Percentiles rank a stretch among this genome's conserved stretches.
Conservation (phyloP, 2,797 vertebrate genomes). For the Clamator glandarius region DNA sequence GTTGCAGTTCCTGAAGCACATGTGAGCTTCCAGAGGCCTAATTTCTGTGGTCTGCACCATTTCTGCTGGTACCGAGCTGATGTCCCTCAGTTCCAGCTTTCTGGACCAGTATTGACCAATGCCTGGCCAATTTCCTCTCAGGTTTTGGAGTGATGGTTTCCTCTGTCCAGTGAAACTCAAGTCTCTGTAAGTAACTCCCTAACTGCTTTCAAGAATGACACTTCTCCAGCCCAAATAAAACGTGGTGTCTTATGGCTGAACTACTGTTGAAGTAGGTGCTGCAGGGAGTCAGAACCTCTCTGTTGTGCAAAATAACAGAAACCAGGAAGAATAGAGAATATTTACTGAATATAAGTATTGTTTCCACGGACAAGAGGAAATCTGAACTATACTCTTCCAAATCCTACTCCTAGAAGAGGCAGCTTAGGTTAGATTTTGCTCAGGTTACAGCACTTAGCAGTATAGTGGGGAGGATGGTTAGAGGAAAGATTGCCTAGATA, state of each 20-base stretch:
- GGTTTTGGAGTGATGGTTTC: neutral
- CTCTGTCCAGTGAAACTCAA: neutral
- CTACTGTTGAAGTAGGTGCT: neutral
- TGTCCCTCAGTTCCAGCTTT: neutral
- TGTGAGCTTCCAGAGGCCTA: neutral
- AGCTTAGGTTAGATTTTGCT: neutral
- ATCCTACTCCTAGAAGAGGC: neutral
- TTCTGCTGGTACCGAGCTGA: neutral
- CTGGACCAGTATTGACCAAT: neutral
- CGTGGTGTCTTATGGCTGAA: fast-evolving
- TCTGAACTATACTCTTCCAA: neutral
- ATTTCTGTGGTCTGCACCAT: neutral
- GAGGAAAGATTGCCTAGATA: neutral
- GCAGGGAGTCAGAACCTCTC: neutral
- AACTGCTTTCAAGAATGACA: neutral
- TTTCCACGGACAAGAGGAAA: neutral
- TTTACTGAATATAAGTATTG: neutral
- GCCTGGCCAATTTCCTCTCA: neutral
- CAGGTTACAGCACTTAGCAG: neutral
- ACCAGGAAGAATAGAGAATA: neutral
- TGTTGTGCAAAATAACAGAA: neutral
- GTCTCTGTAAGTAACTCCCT: neutral
- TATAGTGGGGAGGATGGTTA: neutral
- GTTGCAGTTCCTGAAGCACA: neutral
- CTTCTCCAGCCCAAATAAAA: neutral